Percentiles rank a stretch among this genome's conserved stretches.
These are phyloP conservation scores for Nibea albiflora DNA, from an alignment of 2,113 vertebrate genomes.

Conservation along the genomic window DNA sequence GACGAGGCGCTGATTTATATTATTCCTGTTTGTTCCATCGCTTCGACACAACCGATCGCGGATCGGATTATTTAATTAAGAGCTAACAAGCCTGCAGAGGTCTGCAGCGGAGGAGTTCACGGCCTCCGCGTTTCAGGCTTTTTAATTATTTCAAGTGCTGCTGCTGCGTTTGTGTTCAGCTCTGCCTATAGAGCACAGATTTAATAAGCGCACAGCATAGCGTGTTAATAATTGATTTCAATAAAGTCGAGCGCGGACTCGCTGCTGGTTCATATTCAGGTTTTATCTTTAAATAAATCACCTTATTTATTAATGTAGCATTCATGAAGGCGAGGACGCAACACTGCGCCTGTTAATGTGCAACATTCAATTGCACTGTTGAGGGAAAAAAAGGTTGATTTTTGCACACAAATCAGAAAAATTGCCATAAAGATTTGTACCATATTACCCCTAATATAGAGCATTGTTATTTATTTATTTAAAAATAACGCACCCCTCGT, in stretches of 20 bases:
- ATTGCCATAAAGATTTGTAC: neutral
- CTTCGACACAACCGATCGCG: conserved; percentile 36
- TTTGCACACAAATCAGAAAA: no score
- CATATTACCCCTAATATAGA: neutral
- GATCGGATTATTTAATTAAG: conserved; percentile 74
- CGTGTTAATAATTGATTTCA: conserved; percentile 69
- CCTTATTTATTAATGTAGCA: neutral
- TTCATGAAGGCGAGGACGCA: neutral
- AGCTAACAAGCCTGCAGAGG: conserved; percentile 69
- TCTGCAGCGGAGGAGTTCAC: conserved; percentile 62
- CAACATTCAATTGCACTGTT: neutral
- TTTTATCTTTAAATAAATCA: neutral
- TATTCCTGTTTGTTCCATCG: conserved; percentile 26
- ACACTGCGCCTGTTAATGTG: neutral
- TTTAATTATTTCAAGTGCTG: conserved; percentile 72
- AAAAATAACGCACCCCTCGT: neutral
- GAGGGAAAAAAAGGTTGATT: neutral
- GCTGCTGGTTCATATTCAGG: conserved; percentile 12
- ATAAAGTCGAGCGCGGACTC: conserved; percentile 38
- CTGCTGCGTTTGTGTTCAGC: conserved; percentile 49
- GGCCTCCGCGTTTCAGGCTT: conserved; percentile 56
- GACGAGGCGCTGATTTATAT: neutral
- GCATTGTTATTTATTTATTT: neutral
- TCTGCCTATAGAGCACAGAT: conserved; percentile 54
- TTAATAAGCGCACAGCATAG: conserved; percentile 55